Evolutionary conservation across 2,797 vertebrate species (phyloP).

Genomic region (Myioborus melanocephalus): DNA sequence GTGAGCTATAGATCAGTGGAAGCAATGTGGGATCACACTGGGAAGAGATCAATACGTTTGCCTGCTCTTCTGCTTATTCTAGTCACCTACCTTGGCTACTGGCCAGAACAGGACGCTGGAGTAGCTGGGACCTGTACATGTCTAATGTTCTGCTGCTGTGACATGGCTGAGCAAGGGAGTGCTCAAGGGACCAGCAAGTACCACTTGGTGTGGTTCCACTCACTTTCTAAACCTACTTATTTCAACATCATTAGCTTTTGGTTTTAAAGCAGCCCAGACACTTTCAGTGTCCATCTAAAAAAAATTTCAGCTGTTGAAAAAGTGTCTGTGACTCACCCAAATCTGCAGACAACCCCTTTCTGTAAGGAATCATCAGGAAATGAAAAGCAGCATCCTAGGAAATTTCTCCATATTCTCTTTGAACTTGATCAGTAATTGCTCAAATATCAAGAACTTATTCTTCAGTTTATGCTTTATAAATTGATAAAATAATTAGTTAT

Average conservation of each 20-base stretch:
- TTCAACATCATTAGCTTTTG: neutral
- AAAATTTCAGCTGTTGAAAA: neutral
- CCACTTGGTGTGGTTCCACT: neutral
- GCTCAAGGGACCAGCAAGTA: neutral
- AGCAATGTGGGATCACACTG: neutral
- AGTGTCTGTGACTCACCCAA: neutral
- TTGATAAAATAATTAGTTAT: neutral
- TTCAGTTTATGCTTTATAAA: neutral
- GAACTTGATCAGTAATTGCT: neutral
- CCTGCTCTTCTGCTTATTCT: neutral
- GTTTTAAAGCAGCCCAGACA: neutral
- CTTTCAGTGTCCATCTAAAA: neutral
- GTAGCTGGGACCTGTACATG: neutral
- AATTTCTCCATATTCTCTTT: neutral
- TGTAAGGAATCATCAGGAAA: neutral
- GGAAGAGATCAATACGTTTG: neutral
- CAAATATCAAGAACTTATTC: neutral
- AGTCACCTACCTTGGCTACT: neutral
- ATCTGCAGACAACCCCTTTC: neutral
- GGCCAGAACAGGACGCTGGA: neutral
- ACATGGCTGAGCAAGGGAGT: neutral
- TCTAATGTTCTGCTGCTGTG: neutral
- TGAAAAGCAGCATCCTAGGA: neutral
- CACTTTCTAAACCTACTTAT: neutral
- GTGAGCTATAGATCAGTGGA: neutral